Percentiles rank a stretch among this genome's conserved stretches.
These are phyloP conservation scores for Oostethus manadensis DNA, from an alignment of 2,113 vertebrate genomes.

Conservation along the genomic window DNA sequence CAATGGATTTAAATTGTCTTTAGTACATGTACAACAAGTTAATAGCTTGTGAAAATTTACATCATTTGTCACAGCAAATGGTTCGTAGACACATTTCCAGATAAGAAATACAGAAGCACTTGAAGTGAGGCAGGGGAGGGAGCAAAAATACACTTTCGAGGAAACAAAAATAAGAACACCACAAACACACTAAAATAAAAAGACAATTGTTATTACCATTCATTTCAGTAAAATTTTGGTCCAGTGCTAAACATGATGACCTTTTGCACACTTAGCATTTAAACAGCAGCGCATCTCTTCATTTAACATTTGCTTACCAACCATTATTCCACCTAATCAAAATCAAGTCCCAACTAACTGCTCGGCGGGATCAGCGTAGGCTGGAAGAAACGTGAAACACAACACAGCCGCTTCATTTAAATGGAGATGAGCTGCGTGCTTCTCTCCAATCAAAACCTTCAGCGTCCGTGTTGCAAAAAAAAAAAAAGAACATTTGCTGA, in stretches of 20 bases:
- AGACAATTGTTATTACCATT: constrained; percentile 7
- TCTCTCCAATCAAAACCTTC: constrained; percentile 13
- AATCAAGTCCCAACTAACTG: constrained; percentile 12
- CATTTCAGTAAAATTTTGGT: constrained; percentile 9
- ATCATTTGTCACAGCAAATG: background rate
- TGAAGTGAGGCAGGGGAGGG: constrained; percentile 73
- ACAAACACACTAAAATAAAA: background rate
- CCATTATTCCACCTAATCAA: constrained; percentile 4
- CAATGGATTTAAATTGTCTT: constrained; percentile 3
- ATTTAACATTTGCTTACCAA: background rate
- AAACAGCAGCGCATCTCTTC: background rate
- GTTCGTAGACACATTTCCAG: background rate
- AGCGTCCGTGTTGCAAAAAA: constrained; percentile 12
- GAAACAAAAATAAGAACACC: constrained; percentile 8
- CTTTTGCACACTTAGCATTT: background rate
- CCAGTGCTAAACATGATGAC: constrained; percentile 5
- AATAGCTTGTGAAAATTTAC: constrained; percentile 6
- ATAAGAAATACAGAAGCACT: constrained; percentile 78
- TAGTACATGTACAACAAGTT: constrained; percentile 16
- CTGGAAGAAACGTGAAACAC: constrained; percentile 17
- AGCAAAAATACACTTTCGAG: constrained; percentile 60
- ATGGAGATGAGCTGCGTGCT: constrained; percentile 36
- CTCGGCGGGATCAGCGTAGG: background rate
- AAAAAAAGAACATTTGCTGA: constrained; percentile 13
- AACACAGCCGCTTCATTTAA: constrained; percentile 17